Evolutionary conservation across 1,140 invertebrate genomes (phyloP).

Genomic region (Drosophila pseudoananassae): DNA sequence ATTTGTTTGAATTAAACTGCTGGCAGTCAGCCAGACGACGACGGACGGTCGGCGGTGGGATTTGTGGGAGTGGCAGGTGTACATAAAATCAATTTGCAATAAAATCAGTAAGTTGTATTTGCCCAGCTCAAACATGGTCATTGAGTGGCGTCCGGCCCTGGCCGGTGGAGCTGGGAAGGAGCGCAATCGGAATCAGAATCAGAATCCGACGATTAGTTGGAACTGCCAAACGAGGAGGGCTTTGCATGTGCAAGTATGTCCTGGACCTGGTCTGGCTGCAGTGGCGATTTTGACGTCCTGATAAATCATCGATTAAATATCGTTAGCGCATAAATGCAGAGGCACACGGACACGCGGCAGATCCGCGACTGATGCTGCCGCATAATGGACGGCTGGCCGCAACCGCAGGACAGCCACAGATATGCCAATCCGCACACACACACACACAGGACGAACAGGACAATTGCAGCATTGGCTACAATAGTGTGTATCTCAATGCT

Average conservation of each 20-base stretch:
- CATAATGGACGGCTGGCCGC: conserved; percentile 55
- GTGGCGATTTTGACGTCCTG: conserved; percentile 1
- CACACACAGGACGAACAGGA: conserved; percentile 15
- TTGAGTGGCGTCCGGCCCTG: neutral
- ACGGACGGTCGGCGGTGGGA: conserved; percentile 6
- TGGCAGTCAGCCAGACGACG: conserved; percentile 28
- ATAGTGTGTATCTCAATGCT: conserved; percentile 9
- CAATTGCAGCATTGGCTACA: conserved; percentile 15
- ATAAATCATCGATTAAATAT: conserved; percentile 28
- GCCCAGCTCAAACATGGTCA: conserved; percentile 55
- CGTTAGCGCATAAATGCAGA: conserved; percentile 48
- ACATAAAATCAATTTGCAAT: conserved; percentile 83
- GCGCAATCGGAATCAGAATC: neutral
- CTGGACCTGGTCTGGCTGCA: neutral
- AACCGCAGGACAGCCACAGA: conserved; percentile 39
- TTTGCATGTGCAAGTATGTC: neutral
- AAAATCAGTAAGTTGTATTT: conserved; percentile 82
- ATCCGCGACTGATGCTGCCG: conserved; percentile 43
- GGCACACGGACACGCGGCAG: conserved; percentile 10
- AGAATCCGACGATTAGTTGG: conserved; percentile 19
- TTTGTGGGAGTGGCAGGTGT: conserved; percentile 46
- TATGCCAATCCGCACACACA: conserved; percentile 25
- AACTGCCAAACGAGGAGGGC: neutral
- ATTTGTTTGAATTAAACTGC: conserved; percentile 78
- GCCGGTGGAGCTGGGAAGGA: neutral